Conservation (phyloP, 1,140 invertebrate species). For the Papilio polytes region DNA sequence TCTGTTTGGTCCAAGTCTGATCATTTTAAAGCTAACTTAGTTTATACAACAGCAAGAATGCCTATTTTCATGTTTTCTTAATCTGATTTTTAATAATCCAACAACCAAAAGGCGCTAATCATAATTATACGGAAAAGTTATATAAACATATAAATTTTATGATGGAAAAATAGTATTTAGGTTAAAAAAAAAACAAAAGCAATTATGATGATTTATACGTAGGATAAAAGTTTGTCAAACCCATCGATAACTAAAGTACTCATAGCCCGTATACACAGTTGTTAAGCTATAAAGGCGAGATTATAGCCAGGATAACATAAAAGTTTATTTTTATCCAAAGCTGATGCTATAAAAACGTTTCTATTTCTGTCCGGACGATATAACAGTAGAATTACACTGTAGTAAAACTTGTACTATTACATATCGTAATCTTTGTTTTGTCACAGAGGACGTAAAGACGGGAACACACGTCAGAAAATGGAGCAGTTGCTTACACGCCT, state of each 20-base stretch:
- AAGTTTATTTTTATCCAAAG: slow-evolving; percentile 26
- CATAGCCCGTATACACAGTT: background rate
- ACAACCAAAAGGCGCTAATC: too few species aligned
- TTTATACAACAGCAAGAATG: background rate
- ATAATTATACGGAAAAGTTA: too few species aligned
- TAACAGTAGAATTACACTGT: background rate
- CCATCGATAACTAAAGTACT: background rate
- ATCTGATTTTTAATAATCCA: too few species aligned
- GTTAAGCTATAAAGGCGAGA: slow-evolving; percentile 23
- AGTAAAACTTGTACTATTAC: too few species aligned
- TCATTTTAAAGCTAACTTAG: background rate
- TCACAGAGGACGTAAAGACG: too few species aligned
- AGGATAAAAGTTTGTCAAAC: slow-evolving; percentile 34
- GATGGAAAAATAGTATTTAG: background rate
- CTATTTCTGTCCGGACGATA: slow-evolving; percentile 34
- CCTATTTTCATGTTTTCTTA: too few species aligned
- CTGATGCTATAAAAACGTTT: slow-evolving; percentile 42
- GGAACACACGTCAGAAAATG: too few species aligned
- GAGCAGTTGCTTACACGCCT: too few species aligned
- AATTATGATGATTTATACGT: background rate
- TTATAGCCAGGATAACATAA: slow-evolving; percentile 32
- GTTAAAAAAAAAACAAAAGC: background rate
- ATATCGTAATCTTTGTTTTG: too few species aligned
- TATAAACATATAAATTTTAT: too few species aligned
- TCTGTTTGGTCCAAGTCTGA: background rate